Conservation (phyloP, 2,113 vertebrate genomes). For the Trochalopteron elliotii region DNA sequence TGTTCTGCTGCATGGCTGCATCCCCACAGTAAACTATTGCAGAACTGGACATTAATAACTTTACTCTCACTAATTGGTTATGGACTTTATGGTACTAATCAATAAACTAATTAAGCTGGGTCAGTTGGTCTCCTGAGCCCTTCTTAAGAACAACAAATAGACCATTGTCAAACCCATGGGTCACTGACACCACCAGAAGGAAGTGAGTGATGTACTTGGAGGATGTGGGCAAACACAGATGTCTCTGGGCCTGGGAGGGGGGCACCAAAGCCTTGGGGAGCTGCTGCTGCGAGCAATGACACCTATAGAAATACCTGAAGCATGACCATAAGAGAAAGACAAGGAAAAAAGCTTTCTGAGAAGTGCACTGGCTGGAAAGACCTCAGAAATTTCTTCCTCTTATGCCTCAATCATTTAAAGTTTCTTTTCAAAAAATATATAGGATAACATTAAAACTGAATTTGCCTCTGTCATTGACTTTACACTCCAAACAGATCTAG, state of each 20-base stretch:
- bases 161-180: background rate
- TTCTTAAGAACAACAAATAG: slow-evolving; percentile 22
- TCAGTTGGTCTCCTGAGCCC: slow-evolving; percentile 32
- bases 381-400: background rate
- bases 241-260: background rate
- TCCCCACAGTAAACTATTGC: background rate
- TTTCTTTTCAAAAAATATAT: background rate
- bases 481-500: background rate
- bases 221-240: accelerated
- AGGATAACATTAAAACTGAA: background rate
- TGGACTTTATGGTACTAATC: slow-evolving; percentile 56
- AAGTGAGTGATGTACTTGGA: background rate
- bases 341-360: background rate
- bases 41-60: slow-evolving; percentile 52
- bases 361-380: background rate
- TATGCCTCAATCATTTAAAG: background rate
- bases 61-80: slow-evolving; percentile 55
- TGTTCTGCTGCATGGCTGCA: background rate
- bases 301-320: background rate
- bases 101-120: slow-evolving; percentile 61
- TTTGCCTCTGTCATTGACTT: background rate
- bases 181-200: background rate
- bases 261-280: accelerated
- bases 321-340: background rate
- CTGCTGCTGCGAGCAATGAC: background rate